Conservation (phyloP, 2,888 invertebrate genomes). For the Cybosia mesomella region DNA sequence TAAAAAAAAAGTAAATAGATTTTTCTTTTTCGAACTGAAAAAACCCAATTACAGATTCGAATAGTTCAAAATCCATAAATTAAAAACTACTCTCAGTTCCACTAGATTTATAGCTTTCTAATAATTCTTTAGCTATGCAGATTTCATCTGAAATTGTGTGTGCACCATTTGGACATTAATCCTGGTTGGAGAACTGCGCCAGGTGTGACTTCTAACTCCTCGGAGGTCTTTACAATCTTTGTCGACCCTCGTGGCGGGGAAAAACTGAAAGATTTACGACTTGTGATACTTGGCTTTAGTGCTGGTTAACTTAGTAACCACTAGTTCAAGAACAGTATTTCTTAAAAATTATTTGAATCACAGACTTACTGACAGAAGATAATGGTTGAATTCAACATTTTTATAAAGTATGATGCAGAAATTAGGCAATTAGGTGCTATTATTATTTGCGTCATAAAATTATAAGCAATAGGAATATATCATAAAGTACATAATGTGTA, state of each 20-base stretch:
- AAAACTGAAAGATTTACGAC: conserved; percentile 79
- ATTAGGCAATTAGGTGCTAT: no score
- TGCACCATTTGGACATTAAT: conserved; percentile 56
- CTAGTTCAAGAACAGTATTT: conserved; percentile 3
- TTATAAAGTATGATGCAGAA: no score
- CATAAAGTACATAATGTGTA: no score
- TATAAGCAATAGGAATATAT: no score
- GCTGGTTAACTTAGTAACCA: conserved; percentile 16
- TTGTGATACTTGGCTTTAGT: conserved; percentile 50
- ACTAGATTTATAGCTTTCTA: conserved; percentile 34
- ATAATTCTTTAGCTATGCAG: conserved; percentile 47
- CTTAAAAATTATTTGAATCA: neutral
- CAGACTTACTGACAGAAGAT: no score
- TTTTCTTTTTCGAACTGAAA: neutral
- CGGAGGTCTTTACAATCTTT: conserved; percentile 65
- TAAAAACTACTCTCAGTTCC: conserved; percentile 16
- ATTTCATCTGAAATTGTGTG: conserved; percentile 42
- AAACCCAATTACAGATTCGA: conserved; percentile 11
- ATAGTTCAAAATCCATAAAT: conserved; percentile 29
- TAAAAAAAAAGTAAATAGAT: neutral
- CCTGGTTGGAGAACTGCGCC: conserved; percentile 49
- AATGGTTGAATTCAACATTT: neutral
- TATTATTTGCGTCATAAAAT: no score
- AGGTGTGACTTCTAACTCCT: conserved; percentile 66
- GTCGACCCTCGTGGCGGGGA: conserved; percentile 59